Base-by-base conservation (phyloP, 2,113 vertebrate genomes). In the Rhinopomastus cyanomelas region DNA sequence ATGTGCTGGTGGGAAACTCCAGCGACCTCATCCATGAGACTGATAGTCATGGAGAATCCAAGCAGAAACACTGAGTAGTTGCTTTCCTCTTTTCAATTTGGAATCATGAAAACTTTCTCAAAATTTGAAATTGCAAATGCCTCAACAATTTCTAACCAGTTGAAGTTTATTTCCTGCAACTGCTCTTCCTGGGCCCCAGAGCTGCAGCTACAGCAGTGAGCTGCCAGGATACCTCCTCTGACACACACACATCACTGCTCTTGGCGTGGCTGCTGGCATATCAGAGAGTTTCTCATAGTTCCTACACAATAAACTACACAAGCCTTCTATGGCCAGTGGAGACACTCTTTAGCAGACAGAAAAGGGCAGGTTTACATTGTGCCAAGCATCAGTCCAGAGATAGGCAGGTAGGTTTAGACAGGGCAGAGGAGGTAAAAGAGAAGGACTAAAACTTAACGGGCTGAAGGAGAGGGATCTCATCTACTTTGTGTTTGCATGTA, bases 1-100 rank as follows among this genome's bases (percentile, higher is more conserved):
- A 36, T 0, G 0, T 16, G 25, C 32, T 59, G 44, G 4, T 2
- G 52, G 62, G 36, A 67, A 85, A 11, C 30, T 19, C 15, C 22
- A 51, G 0, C 2, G 49, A 81, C 6, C 23, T 59, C 7, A 52
- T 82, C 39, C 52, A 48, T 37, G 17, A 55, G 9, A 37, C 22
- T 62, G 36, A 29, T 2, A 29, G 34, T 2, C 51, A 29, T 12
- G 27, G 32, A 82, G 12, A 61, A 53, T 66, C 14, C 55, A 48
- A 6, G 27, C 55, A 79, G 36, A 44, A 82, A 49, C 22, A 5
- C 19, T 15, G 11, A 29, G 48, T 15, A 37, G 15, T 42, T 16
- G 2, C 19, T 49, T 82, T 73, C 19, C 19, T 57, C 46, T 64
- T 67, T 88, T 46, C 1, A 16, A 81, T 59, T 66, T 42, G 14